Base-by-base conservation (phyloP, 1,140 invertebrate genomes). In the Zaprionus gabonicus region DNA sequence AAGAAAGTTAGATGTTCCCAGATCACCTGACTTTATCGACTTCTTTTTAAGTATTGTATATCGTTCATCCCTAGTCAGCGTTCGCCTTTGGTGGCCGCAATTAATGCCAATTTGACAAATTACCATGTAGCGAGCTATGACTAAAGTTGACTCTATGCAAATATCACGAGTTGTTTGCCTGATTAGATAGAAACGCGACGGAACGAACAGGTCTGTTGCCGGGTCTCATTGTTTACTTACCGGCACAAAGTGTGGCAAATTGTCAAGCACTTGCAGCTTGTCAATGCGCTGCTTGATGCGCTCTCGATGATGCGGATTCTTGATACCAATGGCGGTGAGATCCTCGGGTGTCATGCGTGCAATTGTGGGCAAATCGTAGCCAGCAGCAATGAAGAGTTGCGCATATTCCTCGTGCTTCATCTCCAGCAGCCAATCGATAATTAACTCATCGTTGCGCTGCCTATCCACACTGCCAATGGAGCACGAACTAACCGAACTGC, bases 341-440 rank as follows among this genome's bases (percentile, higher is more conserved):
- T 97, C 98, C 94, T 99, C 98, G 0, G 99, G 99, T 20, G 99
- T 99, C 98, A 99, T 99, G 71, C 98, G 94, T 27, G 98, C 97
- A 83, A 99, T 98, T 0, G 99, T 99, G 23, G 98, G 96, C 94
- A 99, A 96, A 94, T 99, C 99, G 93, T 99, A 99, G 38, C 99
- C 99, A 46, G 99, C 98, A 23, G 97, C 95, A 56, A 98, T 95
- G 93, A 99, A 99, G 25, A 99, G 95, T 38, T 96, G 95, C 77
- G 98, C 97, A 93, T 99, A 99, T 92, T 99, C 98, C 92, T 99
- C 98, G 94, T 99, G 98, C 90, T 98, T 97, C 44, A 99, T 94
- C 91, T 99, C 98, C 44, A 97, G 95, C 80, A 99, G 94, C 98
- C 99, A 99, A 67, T 97, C 96, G 73, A 99, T 95, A 71, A 99